Evolutionary conservation across 2,888 invertebrate species (phyloP), one percentile per base, ranked within the genome.

Genomic region (Drosophila conformis): DNA sequence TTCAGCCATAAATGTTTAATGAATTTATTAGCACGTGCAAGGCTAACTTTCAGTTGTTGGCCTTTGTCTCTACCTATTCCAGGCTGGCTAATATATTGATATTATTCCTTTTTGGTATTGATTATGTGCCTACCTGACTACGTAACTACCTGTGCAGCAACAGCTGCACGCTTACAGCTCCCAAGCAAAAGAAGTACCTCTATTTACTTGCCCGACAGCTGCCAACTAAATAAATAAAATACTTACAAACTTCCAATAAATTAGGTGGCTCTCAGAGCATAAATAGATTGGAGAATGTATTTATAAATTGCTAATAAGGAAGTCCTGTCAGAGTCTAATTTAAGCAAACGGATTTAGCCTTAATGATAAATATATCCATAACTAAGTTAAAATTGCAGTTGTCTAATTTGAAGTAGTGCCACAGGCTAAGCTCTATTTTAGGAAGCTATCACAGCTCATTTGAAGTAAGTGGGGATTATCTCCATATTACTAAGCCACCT

Each of bases 1-100:
- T 63, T 40, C n/a, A 21, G 49, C 54, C 75, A 78, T 87, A 75
- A 83, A 89, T 90, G 74, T 80, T 86, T 83, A 82, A 89, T 90
- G 86, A 82, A 89, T 87, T 89, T 86, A 90, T 89, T 89, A 87
- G 86, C 86, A 89, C 80, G 75, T 74, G 72, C 56, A 21, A 27
- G 54, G 40, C 21, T 31, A 21, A 18, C 31, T 27, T 33, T 36
- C 18, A 48, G 66, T n/a, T n/a, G 46, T 18, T 54, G 31, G 56
- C 62, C 58, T 61, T 36, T 69, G 71, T 56, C 69, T 48, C 68
- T 48, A 62, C 62, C 27, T 51, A 60, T 27, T 38, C 46, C 11
- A 31, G 46, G 15, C 13, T 46, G 21, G 13, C 35, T 53, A 66
- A 49, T 49, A 67, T 82, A 87, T 87, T 78, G 70, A 72, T 80